phyloP scores from a whole-genome alignment of 2,797 vertebrate species.

The Pangasius mekongensis region DNA sequence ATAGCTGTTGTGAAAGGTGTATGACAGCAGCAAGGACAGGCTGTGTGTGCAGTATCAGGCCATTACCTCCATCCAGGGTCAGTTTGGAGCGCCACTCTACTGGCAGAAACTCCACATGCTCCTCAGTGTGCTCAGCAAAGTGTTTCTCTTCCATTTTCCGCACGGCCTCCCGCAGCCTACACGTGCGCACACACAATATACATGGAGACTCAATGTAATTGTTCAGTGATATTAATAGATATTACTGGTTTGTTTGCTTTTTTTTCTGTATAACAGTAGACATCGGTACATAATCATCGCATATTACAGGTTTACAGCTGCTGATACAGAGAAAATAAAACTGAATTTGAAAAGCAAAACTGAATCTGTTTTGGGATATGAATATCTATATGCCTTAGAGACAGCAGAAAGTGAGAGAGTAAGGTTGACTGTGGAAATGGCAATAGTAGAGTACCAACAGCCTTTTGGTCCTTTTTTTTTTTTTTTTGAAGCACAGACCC shows the following conservation, averaged over 20 bases:
- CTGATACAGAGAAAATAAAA: not conserved
- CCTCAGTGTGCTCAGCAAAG: constrained; percentile 86
- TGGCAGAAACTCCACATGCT: constrained; percentile 95
- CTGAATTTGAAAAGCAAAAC: not conserved
- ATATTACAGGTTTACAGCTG: not conserved
- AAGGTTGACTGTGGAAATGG: constrained; percentile 35
- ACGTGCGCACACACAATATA: constrained; percentile 32
- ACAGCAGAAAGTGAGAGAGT: not conserved
- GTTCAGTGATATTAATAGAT: not conserved
- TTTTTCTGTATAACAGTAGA: not conserved
- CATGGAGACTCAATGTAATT: not conserved
- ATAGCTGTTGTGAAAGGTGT: not conserved
- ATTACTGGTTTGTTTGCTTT: not conserved
- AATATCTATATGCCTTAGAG: not conserved
- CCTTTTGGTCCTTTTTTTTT: constrained; percentile 47
- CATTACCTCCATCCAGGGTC: constrained; percentile 90
- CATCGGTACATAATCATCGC: not conserved
- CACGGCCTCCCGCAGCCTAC: constrained; percentile 93
- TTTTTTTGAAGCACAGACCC: not conserved
- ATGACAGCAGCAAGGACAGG: not conserved
- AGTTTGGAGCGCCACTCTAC: constrained; percentile 98
- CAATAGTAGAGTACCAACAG: constrained; percentile 50
- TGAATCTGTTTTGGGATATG: not conserved
- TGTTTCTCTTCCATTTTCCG: constrained; percentile 97
- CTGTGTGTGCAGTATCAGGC: not conserved